A percentile compares a stretch with the other conserved stretches of the same genome.
phyloP scores from a whole-genome alignment of 2,797 vertebrate species.

The Tangara arthus region DNA sequence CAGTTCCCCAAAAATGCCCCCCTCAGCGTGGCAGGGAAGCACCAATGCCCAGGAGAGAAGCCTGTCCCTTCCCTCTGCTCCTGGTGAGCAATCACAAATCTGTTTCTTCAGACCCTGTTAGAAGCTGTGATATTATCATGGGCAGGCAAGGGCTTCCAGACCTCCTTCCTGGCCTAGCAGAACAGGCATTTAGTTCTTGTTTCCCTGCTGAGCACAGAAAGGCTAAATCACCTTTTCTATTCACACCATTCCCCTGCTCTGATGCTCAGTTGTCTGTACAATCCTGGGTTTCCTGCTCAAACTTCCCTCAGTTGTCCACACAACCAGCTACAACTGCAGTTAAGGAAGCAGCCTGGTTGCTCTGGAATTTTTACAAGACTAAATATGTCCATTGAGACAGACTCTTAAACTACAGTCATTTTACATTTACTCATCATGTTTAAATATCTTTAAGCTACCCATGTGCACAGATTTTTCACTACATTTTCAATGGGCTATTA shows the following conservation, averaged over 20 bases:
- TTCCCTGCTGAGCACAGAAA: neutral
- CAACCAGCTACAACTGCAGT: neutral
- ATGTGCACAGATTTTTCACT: neutral
- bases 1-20: neutral
- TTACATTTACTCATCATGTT: constrained; percentile 4
- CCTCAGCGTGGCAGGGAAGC: neutral
- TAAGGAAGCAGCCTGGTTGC: neutral
- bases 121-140: neutral
- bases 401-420: neutral
- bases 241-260: neutral
- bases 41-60: rapidly evolving
- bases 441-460: neutral
- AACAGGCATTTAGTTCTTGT: neutral
- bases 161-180: neutral
- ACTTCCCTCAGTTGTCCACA: neutral
- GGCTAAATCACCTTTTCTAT: neutral
- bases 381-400: neutral
- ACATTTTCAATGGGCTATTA: neutral
- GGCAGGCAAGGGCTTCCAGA: neutral
- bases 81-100: rapidly evolving
- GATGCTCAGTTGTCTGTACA: neutral
- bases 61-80: rapidly evolving
- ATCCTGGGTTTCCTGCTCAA: neutral
- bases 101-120: neutral
- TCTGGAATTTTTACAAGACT: neutral